Evolutionary conservation across 2,113 vertebrate species (phyloP).

Genomic region (Phoenicopterus ruber): DNA sequence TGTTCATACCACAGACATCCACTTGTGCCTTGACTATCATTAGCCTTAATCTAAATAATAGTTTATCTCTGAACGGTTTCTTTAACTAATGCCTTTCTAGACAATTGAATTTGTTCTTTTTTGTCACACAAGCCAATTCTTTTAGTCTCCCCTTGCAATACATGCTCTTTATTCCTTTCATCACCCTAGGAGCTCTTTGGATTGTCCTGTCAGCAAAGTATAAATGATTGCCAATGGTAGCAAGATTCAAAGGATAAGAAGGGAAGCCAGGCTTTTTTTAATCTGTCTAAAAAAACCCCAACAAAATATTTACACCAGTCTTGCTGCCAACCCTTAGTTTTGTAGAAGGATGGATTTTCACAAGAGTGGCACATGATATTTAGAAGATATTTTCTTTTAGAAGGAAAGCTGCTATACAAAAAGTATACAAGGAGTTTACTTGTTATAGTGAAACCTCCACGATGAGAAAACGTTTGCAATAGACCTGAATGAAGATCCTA

Average conservation of each 20-base stretch:
- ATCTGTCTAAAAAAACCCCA: neutral
- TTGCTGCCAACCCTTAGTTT: neutral
- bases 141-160: neutral
- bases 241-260: neutral
- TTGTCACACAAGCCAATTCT: neutral
- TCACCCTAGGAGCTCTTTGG: neutral
- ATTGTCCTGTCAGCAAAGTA: neutral
- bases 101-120: neutral
- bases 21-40: neutral
- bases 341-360: neutral
- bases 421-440: neutral
- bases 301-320: neutral
- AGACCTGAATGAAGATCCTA: neutral
- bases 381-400: neutral
- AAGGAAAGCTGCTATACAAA: neutral
- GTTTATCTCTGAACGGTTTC: neutral
- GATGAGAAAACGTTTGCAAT: neutral
- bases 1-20: neutral
- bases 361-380: neutral
- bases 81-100: neutral
- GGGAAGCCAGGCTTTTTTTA: neutral
- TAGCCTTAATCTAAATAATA: neutral
- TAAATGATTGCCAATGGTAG: neutral
- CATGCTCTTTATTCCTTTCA: neutral
- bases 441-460: neutral